These are phyloP conservation scores for Tortrix viridana DNA, from an alignment of 2,888 invertebrate genomes.

Conservation along the genomic window DNA sequence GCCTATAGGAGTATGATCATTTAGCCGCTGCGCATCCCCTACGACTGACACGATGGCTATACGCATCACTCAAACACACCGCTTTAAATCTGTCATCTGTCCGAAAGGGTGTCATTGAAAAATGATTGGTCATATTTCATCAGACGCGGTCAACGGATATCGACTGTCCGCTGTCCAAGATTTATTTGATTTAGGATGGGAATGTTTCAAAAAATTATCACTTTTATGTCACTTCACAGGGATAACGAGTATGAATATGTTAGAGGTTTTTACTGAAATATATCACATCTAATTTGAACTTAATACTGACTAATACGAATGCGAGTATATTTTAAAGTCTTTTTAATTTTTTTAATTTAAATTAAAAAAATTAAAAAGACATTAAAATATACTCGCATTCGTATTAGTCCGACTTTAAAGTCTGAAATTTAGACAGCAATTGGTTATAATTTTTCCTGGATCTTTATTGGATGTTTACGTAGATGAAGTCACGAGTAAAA, in stretches of 20 bases:
- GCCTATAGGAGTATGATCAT: slow-evolving; percentile 57
- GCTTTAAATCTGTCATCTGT: slow-evolving; percentile 63
- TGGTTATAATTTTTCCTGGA: too few species aligned
- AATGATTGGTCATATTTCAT: slow-evolving; percentile 65
- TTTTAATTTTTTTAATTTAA: too few species aligned
- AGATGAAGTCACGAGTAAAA: too few species aligned
- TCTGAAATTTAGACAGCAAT: too few species aligned
- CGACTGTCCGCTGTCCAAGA: slow-evolving; percentile 15
- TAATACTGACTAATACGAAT: too few species aligned
- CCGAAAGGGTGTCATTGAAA: slow-evolving; percentile 66
- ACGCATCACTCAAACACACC: slow-evolving; percentile 61
- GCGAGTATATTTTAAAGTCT: too few species aligned
- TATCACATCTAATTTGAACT: too few species aligned
- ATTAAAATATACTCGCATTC: too few species aligned
- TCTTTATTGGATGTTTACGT: too few species aligned
- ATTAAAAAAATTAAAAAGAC: too few species aligned
- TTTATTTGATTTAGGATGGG: slow-evolving; percentile 14
- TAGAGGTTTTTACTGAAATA: too few species aligned
- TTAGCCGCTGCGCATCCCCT: slow-evolving; percentile 59
- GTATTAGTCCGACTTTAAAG: too few species aligned
- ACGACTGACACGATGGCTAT: slow-evolving; percentile 66
- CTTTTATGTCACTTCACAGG: background rate
- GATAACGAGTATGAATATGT: background rate
- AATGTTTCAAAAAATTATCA: background rate
- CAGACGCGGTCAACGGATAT: slow-evolving; percentile 32